Evolutionary conservation across 2,888 invertebrate genomes (phyloP).

Genomic region (Lithophane socia): DNA sequence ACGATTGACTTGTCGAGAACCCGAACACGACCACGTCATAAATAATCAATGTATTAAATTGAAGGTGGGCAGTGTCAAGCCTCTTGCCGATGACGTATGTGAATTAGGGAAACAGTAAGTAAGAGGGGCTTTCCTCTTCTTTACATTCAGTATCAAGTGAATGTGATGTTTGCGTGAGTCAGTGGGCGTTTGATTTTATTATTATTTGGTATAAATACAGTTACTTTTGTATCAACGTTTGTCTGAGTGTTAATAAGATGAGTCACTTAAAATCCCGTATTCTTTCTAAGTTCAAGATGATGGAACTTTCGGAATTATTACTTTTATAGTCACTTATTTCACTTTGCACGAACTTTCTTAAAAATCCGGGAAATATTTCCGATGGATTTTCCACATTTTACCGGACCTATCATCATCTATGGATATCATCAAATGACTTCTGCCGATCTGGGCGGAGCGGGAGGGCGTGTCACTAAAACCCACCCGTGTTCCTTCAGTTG

Average conservation of each 20-base stretch:
- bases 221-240: background rate
- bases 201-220: background rate
- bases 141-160: background rate
- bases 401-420: background rate
- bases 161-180: background rate
- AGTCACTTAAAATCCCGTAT: background rate
- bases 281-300: background rate
- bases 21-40: too few species aligned
- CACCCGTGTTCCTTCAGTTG: too few species aligned
- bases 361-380: background rate
- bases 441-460: too few species aligned
- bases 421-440: background rate
- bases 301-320: background rate
- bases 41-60: background rate
- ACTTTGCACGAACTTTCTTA: background rate
- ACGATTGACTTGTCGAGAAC: too few species aligned
- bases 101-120: background rate
- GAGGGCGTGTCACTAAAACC: too few species aligned
- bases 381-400: background rate
- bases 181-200: background rate
- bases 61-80: background rate
- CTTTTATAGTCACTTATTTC: background rate
- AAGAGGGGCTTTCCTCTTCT: conserved; percentile 27
- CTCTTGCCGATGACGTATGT: conserved; percentile 27
- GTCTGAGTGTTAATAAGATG: background rate